Evolutionary conservation across 2,113 vertebrate species (phyloP).

Genomic region (Megaleporinus macrocephalus): DNA sequence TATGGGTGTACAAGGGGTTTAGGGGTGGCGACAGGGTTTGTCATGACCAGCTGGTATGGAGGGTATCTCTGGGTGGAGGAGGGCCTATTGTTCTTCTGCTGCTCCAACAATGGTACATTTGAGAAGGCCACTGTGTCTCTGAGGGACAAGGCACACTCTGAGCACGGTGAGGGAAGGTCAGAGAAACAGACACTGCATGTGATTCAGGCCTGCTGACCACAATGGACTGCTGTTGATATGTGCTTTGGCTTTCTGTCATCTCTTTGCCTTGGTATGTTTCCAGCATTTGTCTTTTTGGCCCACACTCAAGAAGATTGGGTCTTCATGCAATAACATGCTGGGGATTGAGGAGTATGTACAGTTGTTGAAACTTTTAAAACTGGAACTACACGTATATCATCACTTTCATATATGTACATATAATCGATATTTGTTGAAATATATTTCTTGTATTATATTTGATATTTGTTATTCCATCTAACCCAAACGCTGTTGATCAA

Average conservation of each 20-base stretch:
- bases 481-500: no score
- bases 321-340: background rate
- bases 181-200: conserved; percentile 47
- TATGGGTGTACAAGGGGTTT: conserved; percentile 50
- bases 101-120: conserved; percentile 54
- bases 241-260: conserved; percentile 34
- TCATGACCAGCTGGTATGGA: conserved; percentile 62
- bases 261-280: conserved; percentile 44
- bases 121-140: conserved; percentile 46
- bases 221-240: conserved; percentile 37
- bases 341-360: background rate
- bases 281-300: conserved; percentile 36
- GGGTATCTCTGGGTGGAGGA: conserved; percentile 53
- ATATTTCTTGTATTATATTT: no score
- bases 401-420: no score
- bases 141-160: conserved; percentile 40
- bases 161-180: conserved; percentile 38
- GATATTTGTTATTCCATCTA: no score
- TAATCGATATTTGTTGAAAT: no score
- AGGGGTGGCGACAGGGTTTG: conserved; percentile 51
- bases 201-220: conserved; percentile 42
- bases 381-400: background rate
- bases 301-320: background rate
- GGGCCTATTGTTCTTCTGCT: conserved; percentile 51
- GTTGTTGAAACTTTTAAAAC: background rate